Base-by-base conservation (phyloP, 2,888 invertebrate species). In the Microctonus aethiopoides region DNA sequence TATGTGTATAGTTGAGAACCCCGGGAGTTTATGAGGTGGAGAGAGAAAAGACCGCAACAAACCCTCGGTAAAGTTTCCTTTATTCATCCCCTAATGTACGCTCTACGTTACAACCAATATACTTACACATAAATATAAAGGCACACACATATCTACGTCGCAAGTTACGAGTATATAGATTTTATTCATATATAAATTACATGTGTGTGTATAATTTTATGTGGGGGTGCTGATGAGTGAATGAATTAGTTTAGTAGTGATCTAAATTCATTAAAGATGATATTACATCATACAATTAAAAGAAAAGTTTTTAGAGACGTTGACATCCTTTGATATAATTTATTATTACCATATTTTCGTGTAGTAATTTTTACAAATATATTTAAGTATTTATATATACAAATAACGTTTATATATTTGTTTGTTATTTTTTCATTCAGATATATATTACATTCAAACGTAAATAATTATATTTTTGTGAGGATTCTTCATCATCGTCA, bases 1-100 rank as follows among this genome's bases (percentile, higher is more conserved):
- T n/a, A n/a, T n/a, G n/a, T n/a, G n/a, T n/a, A n/a, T 36, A 32
- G 36, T 71, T 71, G 77, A 74, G 77, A 72, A 68, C 59, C 77
- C 26, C 64, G 71, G 62, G 11, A 22, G 26, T 64, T 46, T 46
- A 46, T 7, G 46, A 54, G 29, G 7, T 29, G 29, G 7, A 29
- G 29, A 29, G 46, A 46, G 16, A 4, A 68, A 66, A 73, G 65
- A 52, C 29, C 52, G 26, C 11, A 22, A 10, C 63, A 59, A 65
- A 70, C 74, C 74, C 71, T 72, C 70, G 32, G 20, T 24, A 34
- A 68, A 71, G 34, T 74, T 78, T 77, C 78, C 76, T 78, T 79
- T 79, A 79, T 80, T 81, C 79, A 80, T 79, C 78, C 81, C 77
- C 78, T 77, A 78, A 79, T 80, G 75, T 75, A 79, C 76, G 77